Conservation (phyloP, 1,140 invertebrate genomes). For the Phymorhynchus buccinoides region DNA sequence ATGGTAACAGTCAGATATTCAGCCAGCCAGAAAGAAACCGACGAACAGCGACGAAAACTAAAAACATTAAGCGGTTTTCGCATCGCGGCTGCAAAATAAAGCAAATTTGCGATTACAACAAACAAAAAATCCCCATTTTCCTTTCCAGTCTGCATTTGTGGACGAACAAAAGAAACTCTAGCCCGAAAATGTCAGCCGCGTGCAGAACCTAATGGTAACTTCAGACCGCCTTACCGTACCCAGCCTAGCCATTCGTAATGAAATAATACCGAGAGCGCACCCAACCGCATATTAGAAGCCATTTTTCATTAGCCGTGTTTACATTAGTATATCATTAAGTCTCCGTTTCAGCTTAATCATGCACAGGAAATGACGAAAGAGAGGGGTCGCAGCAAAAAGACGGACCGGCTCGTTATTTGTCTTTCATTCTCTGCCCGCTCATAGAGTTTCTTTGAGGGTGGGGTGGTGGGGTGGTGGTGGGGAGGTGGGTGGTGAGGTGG, state of each 20-base stretch:
- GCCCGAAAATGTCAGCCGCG: neutral
- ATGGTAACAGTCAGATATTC: too few species aligned
- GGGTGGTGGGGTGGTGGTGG: too few species aligned
- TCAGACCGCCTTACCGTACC: neutral
- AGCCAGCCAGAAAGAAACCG: too few species aligned
- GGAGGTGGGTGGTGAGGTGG: too few species aligned
- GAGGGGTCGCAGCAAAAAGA: neutral
- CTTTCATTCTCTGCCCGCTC: constrained; percentile 15
- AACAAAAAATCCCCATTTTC: neutral
- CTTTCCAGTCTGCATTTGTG: neutral
- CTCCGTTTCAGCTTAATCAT: constrained; percentile 8
- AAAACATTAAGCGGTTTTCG: too few species aligned
- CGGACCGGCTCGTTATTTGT: constrained; percentile 24
- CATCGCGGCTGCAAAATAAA: too few species aligned
- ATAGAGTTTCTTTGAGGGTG: too few species aligned
- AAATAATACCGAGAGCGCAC: neutral
- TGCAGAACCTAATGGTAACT: neutral
- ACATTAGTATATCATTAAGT: constrained; percentile 29
- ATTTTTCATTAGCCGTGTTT: constrained; percentile 28
- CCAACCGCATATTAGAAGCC: constrained; percentile 15
- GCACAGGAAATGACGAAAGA: constrained; percentile 26
- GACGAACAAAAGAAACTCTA: neutral
- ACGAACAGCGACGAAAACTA: too few species aligned
- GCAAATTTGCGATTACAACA: neutral
- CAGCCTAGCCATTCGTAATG: neutral